A percentile compares a stretch with the other conserved stretches of the same genome.
These are phyloP conservation scores for Bilobella aurantiaca DNA, from an alignment of 1,140 invertebrate genomes.

Conservation along the genomic window DNA sequence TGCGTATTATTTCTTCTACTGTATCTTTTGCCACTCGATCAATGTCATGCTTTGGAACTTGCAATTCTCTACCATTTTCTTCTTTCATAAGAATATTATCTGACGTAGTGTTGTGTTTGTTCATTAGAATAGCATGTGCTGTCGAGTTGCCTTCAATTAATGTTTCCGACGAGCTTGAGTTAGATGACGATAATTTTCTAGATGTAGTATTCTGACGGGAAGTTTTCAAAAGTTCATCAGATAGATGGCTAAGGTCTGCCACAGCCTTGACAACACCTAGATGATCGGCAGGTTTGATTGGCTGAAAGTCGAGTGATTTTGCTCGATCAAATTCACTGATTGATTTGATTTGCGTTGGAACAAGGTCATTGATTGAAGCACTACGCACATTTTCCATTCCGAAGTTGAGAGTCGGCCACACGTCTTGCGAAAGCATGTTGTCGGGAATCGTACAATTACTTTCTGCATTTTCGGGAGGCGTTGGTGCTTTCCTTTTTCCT, in stretches of 20 bases:
- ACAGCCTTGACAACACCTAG: no score
- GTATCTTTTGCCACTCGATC: conserved; percentile 25
- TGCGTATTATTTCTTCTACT: conserved; percentile 25
- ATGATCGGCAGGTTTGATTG: not conserved
- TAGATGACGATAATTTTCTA: no score
- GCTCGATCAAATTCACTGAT: not conserved
- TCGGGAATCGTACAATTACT: no score
- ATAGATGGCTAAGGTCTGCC: no score
- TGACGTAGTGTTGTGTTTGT: no score
- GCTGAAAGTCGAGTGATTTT: not conserved
- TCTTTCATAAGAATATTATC: no score
- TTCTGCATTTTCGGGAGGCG: conserved; percentile 31
- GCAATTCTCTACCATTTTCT: not conserved
- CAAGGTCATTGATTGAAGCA: conserved; percentile 37
- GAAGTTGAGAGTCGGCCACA: conserved; percentile 58
- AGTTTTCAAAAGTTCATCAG: no score
- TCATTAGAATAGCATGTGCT: no score
- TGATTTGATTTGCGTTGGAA: not conserved
- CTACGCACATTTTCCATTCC: conserved; percentile 57
- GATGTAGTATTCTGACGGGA: no score
- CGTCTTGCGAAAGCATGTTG: no score
- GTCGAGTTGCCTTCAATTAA: no score
- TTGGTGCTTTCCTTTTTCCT: conserved; percentile 35
- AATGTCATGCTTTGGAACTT: conserved; percentile 14
- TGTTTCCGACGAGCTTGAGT: no score